These are phyloP conservation scores for Phylloscopus whistleri DNA, from an alignment of 2,113 vertebrate genomes.

Conservation along the genomic window DNA sequence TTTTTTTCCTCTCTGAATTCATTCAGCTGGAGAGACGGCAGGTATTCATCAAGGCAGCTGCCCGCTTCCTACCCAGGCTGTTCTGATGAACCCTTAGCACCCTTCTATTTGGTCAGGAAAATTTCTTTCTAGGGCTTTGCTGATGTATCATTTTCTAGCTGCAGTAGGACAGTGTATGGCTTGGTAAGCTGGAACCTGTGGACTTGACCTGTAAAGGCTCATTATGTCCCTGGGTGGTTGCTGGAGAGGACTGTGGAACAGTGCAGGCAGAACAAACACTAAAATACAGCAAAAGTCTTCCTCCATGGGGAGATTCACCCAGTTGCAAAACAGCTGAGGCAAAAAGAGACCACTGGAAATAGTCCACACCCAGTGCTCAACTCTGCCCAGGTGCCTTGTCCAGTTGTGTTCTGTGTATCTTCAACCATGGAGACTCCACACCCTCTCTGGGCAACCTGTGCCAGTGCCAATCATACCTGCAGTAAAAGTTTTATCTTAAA, in stretches of 20 bases:
- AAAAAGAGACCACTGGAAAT: neutral
- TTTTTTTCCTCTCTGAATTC: neutral
- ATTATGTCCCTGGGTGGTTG: neutral
- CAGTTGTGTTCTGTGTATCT: fast-evolving
- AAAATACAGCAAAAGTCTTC: neutral
- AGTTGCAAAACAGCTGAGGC: neutral
- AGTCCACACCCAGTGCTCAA: neutral
- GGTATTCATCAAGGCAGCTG: neutral
- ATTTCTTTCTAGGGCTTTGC: neutral
- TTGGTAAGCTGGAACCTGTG: neutral
- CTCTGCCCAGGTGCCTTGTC: neutral
- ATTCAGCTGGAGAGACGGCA: neutral
- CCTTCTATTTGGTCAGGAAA: neutral
- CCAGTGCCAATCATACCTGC: neutral
- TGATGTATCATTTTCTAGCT: neutral
- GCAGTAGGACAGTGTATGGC: neutral
- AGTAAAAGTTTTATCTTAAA: neutral
- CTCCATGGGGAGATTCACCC: neutral
- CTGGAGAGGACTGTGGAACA: neutral
- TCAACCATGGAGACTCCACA: neutral
- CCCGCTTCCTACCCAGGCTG: neutral
- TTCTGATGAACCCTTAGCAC: neutral
- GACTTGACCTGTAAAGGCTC: neutral
- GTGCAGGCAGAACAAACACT: neutral
- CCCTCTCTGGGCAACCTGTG: neutral